Evolutionary conservation across 92 coral and sea anemone genomes (phyloP).

Genomic region (Siderastrea radians): DNA sequence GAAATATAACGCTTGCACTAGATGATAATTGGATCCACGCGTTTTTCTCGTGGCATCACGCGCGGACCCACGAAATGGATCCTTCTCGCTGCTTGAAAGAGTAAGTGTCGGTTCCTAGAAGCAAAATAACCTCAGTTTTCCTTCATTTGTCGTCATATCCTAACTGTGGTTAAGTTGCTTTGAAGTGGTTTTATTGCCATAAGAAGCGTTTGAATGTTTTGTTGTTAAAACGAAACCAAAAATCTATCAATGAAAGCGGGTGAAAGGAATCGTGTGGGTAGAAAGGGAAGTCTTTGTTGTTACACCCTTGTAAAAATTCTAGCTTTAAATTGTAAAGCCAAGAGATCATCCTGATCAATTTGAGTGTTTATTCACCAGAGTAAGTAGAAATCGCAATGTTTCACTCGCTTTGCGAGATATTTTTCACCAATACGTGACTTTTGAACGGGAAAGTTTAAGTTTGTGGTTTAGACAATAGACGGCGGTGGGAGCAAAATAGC

Average conservation of each 20-base stretch:
- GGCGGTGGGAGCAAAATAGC: constrained; percentile 4
- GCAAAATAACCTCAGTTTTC: constrained; percentile 5
- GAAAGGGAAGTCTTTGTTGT: constrained; percentile 23
- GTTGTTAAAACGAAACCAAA: constrained; percentile 23
- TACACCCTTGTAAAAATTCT: constrained; percentile 26
- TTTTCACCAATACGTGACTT: constrained; percentile 7
- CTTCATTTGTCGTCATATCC: constrained; percentile 26
- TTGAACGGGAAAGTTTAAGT: background rate
- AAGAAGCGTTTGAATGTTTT: constrained; percentile 8
- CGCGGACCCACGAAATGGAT: constrained; percentile 22
- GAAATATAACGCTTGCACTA: background rate
- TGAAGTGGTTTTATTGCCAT: constrained; percentile 27
- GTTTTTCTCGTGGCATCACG: constrained; percentile 18
- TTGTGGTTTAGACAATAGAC: constrained; percentile 28
- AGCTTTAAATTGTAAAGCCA: constrained; percentile 5
- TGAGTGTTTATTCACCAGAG: background rate
- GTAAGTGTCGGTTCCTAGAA: background rate
- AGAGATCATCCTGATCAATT: background rate
- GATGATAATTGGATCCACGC: constrained; percentile 7
- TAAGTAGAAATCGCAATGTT: background rate
- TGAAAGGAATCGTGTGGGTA: constrained; percentile 12
- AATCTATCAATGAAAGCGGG: background rate
- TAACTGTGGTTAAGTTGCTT: constrained; percentile 8
- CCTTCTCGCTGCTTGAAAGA: background rate
- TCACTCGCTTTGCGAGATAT: background rate